Evolutionary conservation across 2,888 invertebrate species (phyloP), one percentile per base, ranked within the genome.

Genomic region (Agrypnus murinus): DNA sequence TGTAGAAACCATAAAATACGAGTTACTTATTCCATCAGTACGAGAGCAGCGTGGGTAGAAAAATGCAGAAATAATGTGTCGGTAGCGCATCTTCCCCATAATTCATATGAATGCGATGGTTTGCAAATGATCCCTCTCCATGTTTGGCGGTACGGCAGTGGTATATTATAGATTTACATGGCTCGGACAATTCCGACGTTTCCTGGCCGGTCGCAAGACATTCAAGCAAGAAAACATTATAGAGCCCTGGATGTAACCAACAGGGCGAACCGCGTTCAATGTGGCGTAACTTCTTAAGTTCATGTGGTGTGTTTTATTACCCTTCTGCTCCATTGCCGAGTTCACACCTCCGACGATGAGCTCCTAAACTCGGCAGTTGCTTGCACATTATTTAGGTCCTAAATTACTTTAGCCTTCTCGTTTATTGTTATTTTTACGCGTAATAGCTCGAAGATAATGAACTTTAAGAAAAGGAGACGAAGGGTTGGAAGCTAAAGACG

Each of bases 241-340:
- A 32, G 31, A 25, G 5, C 25, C 19, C 53, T 38, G 38, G 57
- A 53, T 36, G 64, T 36, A 45, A 43, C 65, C 65, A 65, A 45
- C 57, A 17, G 53, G 45, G 57, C 57, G 53, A 53, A 53, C 48
- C 64, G 64, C 53, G 48, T 34, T 53, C 50, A 64, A 64, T 64
- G 64, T 64, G 64, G 64, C 64, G 64, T 36, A 64, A 64, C 64
- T 64, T 9, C 53, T 55, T 55, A 55, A 64, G 64, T 64, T 59
- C 66, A 66, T 59, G 66, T 66, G 48, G 66, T 48, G 62, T 60
- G 62, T 62, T 68, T 68, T 68, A 68, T 68, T 62, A 48, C 67
- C 43, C 45, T 68, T 68, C 60, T 68, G 60, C 50, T 68, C 53
- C 67, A 60, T 68, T 68, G 40, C 50, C 50, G 55, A 50, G 60